Base-by-base conservation (phyloP, 2,113 vertebrate genomes). In the Oceanodroma tethys region DNA sequence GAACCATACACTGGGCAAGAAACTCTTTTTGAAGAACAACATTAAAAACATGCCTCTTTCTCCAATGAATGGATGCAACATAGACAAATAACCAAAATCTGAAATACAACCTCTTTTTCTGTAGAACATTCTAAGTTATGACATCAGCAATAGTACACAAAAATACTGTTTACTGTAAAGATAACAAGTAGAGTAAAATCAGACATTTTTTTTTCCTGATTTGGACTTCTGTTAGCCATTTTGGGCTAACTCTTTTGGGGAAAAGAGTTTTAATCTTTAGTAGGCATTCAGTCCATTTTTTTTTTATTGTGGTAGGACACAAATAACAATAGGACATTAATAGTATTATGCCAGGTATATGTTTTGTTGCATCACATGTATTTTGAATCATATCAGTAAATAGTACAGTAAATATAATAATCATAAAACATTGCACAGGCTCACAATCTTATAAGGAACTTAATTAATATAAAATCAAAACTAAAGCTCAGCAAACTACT, bases 391-490 rank as follows among this genome's bases (percentile, higher is more conserved):
- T 3, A 50, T 19, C 18, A 86, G 38, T 78, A 88, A 90, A 50
- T 42, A 74, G 26, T 53, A 9, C 30, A 66, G 38, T 18, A 83
- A 81, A 71, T 70, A 48, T n/a, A 73, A 60, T 16, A 45, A 56
- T 50, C 13, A 38, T 73, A 58, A 93, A 76, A 20, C n/a, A 23
- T 78, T 90, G 59, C 20, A 86, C 38, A 67, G 42, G 21, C 56
- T 74, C 16, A 73, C 20, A 79, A 26, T 22, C 40, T 66, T 86
- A 26, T 81, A 70, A 88, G 74, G 13, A 86, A 70, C 16, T 66
- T 86, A 60, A 92, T 92, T 62, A 63, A 66, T 92, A 34, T 55
- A 56, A 92, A 94, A 84, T 52, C 82, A 92, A 88, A 94, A 55
- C 29, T 78, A 72, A 88, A 81, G 47, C 47, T 94, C 60, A 62